Percentiles rank a stretch among this genome's conserved stretches.
Conservation (phyloP, 2,888 invertebrate species). For the Patella pellucida region DNA sequence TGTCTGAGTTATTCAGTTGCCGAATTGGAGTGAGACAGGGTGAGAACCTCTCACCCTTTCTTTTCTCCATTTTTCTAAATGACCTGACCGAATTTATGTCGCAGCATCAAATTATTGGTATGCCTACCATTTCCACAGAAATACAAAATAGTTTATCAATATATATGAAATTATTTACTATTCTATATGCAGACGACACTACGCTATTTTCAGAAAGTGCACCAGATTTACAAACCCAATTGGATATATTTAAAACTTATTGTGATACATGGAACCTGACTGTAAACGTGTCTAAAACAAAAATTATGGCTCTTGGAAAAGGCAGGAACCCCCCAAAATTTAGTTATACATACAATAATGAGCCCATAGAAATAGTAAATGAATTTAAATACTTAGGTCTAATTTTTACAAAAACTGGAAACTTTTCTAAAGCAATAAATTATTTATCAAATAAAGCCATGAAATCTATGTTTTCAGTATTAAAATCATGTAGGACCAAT, state of each 20-base stretch:
- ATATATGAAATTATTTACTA: too few species aligned
- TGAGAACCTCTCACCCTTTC: not conserved
- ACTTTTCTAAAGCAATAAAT: not conserved
- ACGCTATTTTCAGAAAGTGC: not conserved
- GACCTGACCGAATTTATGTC: not conserved
- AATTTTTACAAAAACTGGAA: not conserved
- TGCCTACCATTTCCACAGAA: too few species aligned
- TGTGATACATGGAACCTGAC: not conserved
- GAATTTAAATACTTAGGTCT: too few species aligned
- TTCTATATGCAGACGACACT: not conserved
- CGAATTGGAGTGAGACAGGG: not conserved
- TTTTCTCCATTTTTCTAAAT: not conserved
- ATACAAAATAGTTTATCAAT: too few species aligned
- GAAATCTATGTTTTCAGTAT: conserved; percentile 1
- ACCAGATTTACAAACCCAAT: not conserved
- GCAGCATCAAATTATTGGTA: too few species aligned
- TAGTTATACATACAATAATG: too few species aligned
- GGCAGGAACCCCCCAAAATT: too few species aligned
- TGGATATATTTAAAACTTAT: not conserved
- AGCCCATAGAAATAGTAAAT: too few species aligned
- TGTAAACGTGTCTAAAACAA: too few species aligned
- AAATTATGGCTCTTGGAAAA: too few species aligned
- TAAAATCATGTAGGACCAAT: not conserved
- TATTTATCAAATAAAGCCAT: not conserved
- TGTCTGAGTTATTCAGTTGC: not conserved